Percentiles rank a stretch among this genome's conserved stretches.
These are phyloP conservation scores for Spialia ferax DNA, from an alignment of 2,888 invertebrate species.

Conservation along the genomic window DNA sequence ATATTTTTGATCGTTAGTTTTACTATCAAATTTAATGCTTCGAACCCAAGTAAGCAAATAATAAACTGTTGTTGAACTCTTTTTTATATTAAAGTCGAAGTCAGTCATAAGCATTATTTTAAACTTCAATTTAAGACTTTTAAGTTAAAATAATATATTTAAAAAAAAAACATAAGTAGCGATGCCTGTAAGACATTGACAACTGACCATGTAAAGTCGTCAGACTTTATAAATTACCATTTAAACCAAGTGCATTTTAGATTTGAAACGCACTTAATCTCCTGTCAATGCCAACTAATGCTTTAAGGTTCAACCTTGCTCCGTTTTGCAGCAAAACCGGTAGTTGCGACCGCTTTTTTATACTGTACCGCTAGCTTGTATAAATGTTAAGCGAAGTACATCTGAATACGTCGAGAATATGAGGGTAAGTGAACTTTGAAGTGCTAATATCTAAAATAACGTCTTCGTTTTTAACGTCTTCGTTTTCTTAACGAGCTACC, in stretches of 20 bases:
- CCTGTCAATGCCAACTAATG: constrained; percentile 61
- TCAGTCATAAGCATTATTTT: constrained; percentile 1
- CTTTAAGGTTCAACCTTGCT: constrained; percentile 63
- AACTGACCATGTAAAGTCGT: constrained; percentile 24
- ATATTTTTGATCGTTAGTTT: constrained; percentile 25
- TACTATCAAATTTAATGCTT: constrained; percentile 14
- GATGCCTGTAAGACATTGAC: constrained; percentile 31
- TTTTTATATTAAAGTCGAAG: neutral
- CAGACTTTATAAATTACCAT: constrained; percentile 37
- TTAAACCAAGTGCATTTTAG: constrained; percentile 36
- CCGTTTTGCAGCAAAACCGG: constrained; percentile 63
- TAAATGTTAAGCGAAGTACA: constrained; percentile 63
- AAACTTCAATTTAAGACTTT: neutral
- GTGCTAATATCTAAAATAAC: constrained; percentile 42
- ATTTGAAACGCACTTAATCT: constrained; percentile 59
- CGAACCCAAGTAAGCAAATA: neutral
- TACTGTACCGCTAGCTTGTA: constrained; percentile 65
- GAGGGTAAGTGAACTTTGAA: constrained; percentile 60
- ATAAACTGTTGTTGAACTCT: neutral
- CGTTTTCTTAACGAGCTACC: constrained; percentile 27
- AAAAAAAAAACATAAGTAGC: neutral
- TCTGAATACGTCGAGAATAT: constrained; percentile 65
- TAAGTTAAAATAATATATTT: neutral
- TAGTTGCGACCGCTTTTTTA: constrained; percentile 66
- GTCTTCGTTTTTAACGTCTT: constrained; percentile 40